These are phyloP conservation scores for Echinops telfairi DNA, from an alignment of 2,113 vertebrate species.

Conservation along the genomic window DNA sequence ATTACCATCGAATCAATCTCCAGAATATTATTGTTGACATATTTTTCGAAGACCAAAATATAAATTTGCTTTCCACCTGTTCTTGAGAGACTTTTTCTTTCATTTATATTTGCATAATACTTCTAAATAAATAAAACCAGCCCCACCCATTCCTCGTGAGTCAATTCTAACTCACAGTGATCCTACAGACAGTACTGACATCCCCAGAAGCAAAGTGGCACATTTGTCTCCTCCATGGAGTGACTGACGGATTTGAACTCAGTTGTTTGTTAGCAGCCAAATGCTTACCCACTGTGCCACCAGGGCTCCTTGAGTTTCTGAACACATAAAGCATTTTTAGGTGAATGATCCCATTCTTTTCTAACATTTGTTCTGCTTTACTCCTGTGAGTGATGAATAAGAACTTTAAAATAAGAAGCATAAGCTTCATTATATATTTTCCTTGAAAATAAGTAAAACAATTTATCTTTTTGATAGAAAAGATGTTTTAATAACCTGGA, in stretches of 20 bases:
- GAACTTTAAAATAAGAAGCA: constrained; percentile 34
- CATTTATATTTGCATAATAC: not conserved
- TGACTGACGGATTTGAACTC: not conserved
- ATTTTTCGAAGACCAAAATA: not conserved
- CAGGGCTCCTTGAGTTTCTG: not conserved
- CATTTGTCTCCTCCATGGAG: not conserved
- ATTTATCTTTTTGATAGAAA: not conserved
- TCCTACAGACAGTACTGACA: not conserved
- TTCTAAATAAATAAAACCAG: not conserved
- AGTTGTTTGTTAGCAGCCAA: not conserved
- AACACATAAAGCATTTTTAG: not conserved
- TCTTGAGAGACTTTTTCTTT: constrained; percentile 11
- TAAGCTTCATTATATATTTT: not conserved
- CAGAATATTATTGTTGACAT: not conserved
- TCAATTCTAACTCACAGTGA: not conserved
- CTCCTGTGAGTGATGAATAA: not conserved
- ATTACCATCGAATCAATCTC: not conserved
- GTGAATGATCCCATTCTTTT: constrained; percentile 31
- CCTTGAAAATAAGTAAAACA: not conserved
- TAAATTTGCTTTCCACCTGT: constrained; percentile 21
- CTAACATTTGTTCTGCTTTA: constrained; percentile 4
- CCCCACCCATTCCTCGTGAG: not conserved
- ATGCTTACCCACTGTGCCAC: not conserved
- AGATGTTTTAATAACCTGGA: not conserved
- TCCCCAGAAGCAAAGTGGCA: not conserved